Base-by-base conservation (phyloP, 2,113 vertebrate species). In the Opisthocomus hoazin region DNA sequence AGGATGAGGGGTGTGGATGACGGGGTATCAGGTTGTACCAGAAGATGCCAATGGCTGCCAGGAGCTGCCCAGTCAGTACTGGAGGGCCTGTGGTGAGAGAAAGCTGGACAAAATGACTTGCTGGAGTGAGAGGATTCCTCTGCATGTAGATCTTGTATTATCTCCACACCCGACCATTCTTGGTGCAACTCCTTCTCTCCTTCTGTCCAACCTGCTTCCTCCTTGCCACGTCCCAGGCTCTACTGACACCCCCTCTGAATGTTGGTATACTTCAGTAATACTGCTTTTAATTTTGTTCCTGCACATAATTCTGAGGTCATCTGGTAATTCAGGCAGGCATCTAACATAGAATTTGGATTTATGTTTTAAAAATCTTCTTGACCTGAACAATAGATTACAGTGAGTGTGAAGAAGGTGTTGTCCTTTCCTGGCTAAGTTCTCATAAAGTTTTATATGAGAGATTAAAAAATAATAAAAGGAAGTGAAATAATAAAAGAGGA, bases 381-480 rank as follows among this genome's bases (percentile, higher is more conserved):
- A 87, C 76, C 66, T 60, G 85, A 71, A 66, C 71, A 88, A 83
- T 71, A 92, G 77, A 87, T 84, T 71, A 82, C 13, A 29, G 18
- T 53, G 86, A 81, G 71, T 87, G 57, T 91, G 90, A 94, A 92
- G 95, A 92, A 83, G 88, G 68, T 87, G 37, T 51, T 94, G 93
- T 96, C 90, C 71, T 93, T 91, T 94, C 68, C 75, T 53, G 65
- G 45, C 15, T 60, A 78, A 78, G 64, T 90, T 92, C 80, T 94
- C 84, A 50, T 92, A 60, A 96, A 94, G 73, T 90, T 96, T 95
- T 89, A 96, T 93, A 51, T 79, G 92, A 48, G 46, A 46, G 51
- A 69, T 87, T 95, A 96, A 96, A 96, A 93, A 95, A 84, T 76
- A 95, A 68, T 93, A 90, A 92, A 96, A 87, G 39, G 57, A 88